A percentile compares a stretch with the other conserved stretches of the same genome.
These are phyloP conservation scores for Bucorvus abyssinicus DNA, from an alignment of 2,797 vertebrate genomes.

Conservation along the genomic window DNA sequence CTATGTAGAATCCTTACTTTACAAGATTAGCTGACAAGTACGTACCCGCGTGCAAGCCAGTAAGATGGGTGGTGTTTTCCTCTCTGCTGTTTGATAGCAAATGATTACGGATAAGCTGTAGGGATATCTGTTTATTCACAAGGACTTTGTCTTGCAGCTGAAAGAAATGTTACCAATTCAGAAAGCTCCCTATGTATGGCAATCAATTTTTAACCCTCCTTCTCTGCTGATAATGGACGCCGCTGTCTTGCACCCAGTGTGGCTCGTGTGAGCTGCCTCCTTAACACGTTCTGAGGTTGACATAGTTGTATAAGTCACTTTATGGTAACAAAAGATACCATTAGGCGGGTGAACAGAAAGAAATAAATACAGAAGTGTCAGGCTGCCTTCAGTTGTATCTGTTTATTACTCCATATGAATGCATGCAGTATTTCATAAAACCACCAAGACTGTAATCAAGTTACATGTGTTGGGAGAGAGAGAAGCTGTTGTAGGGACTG, in stretches of 20 bases:
- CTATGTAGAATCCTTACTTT: neutral
- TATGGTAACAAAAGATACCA: neutral
- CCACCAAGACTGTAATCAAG: neutral
- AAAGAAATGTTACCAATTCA: slow-evolving; percentile 19
- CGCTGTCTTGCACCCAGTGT: slow-evolving; percentile 11
- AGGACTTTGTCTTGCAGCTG: slow-evolving; percentile 34
- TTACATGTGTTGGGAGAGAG: neutral
- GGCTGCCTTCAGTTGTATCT: neutral
- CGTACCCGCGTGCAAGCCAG: neutral
- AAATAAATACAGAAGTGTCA: slow-evolving; percentile 21
- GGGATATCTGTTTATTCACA: slow-evolving; percentile 37
- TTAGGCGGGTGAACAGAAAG: slow-evolving; percentile 18
- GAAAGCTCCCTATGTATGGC: neutral
- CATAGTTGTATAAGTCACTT: slow-evolving; percentile 29
- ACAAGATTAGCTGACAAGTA: neutral
- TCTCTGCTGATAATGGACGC: slow-evolving; percentile 49
- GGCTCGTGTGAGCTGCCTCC: neutral
- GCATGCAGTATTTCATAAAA: neutral
- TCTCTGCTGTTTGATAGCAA: slow-evolving; percentile 19
- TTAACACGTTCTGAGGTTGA: slow-evolving; percentile 7
- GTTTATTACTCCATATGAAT: slow-evolving; percentile 7
- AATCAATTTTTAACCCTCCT: slow-evolving; percentile 51
- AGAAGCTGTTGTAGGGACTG: neutral
- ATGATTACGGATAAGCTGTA: slow-evolving; percentile 60
- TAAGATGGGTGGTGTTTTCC: slow-evolving; percentile 11